Conservation (phyloP, 2,888 invertebrate species). For the Hirtodrosophila histrioides region DNA sequence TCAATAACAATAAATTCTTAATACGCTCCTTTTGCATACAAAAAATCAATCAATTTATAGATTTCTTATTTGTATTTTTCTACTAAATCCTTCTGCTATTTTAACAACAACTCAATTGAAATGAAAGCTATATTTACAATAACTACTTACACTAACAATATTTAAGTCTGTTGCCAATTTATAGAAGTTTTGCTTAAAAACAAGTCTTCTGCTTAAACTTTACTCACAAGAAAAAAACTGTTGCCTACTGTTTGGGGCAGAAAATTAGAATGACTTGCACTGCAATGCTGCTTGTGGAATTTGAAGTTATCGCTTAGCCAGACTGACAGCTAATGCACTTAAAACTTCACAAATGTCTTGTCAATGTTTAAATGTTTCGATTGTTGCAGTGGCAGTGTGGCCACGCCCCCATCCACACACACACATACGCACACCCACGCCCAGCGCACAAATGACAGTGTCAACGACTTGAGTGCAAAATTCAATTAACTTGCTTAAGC, state of each 20-base stretch:
- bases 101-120: too few species aligned
- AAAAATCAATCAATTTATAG: too few species aligned
- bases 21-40: too few species aligned
- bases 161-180: too few species aligned
- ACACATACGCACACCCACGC: conserved; percentile 33
- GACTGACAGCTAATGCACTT: conserved; percentile 77
- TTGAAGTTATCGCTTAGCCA: conserved; percentile 46
- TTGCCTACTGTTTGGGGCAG: conserved; percentile 48
- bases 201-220: too few species aligned
- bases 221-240: conserved; percentile 8
- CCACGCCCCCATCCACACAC: conserved; percentile 30
- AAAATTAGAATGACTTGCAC: conserved; percentile 15
- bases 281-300: conserved; percentile 21
- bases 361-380: conserved; percentile 73
- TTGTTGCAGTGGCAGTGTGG: conserved; percentile 41
- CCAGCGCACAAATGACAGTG: conserved; percentile 52
- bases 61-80: too few species aligned
- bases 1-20: too few species aligned
- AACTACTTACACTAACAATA: too few species aligned
- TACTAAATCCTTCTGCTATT: too few species aligned
- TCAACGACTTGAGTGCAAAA: conserved; percentile 76
- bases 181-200: too few species aligned
- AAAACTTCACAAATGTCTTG: conserved; percentile 79
- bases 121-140: too few species aligned
- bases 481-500: conserved; percentile 81